Conservation (phyloP, 2,888 invertebrate species). For the Plagodis pulveraria region DNA sequence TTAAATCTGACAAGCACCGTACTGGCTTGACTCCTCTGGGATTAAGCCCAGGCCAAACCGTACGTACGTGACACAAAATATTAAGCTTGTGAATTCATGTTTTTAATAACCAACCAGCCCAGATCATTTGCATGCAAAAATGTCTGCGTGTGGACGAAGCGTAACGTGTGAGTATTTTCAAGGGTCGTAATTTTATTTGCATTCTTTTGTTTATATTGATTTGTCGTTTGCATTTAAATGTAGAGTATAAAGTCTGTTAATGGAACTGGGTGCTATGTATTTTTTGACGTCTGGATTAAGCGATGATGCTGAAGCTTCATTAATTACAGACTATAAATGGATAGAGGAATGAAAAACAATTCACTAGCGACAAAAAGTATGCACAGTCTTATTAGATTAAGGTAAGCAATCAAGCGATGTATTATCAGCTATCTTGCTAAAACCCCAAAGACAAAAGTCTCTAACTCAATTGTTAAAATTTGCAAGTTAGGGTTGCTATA, state of each 20-base stretch:
- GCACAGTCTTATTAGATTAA: too few relatives aligned
- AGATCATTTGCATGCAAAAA: conserved; percentile 21
- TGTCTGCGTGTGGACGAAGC: conserved; percentile 11
- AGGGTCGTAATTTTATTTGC: conserved; percentile 25
- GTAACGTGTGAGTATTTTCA: conserved; percentile 19
- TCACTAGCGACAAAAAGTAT: too few relatives aligned
- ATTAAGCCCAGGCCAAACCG: conserved; percentile 3
- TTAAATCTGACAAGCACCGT: conserved; percentile 10
- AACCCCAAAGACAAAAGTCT: too few relatives aligned
- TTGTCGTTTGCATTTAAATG: conserved; percentile 22
- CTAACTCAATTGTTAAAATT: too few relatives aligned
- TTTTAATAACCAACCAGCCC: conserved; percentile 12
- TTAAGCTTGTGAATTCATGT: conserved; percentile 11
- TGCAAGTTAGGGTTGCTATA: too few relatives aligned
- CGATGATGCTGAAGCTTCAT: too few relatives aligned
- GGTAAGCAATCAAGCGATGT: too few relatives aligned
- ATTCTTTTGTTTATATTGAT: conserved; percentile 25
- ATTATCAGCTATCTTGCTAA: too few relatives aligned
- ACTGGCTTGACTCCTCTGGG: conserved; percentile 5
- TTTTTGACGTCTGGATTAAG: background rate
- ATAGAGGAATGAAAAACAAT: too few relatives aligned
- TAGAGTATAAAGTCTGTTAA: conserved; percentile 8
- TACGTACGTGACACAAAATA: conserved; percentile 7
- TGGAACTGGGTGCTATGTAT: conserved; percentile 7
- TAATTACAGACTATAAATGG: too few relatives aligned